Conservation (phyloP, 2,113 vertebrate species). For the Chlorodrepanis virens region DNA sequence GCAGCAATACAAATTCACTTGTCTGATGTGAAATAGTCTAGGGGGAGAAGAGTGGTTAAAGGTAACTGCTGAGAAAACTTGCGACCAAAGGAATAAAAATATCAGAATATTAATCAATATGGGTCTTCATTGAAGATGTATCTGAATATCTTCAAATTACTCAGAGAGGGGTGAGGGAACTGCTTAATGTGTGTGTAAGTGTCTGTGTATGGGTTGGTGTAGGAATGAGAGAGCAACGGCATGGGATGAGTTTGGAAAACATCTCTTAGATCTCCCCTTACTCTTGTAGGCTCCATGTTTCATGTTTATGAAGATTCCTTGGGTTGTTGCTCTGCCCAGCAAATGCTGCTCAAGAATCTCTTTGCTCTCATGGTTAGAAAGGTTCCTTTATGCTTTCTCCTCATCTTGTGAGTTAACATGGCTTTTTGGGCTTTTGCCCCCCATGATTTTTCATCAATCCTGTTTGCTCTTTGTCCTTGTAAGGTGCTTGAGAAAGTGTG, state of each 20-base stretch:
- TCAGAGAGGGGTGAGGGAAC: not conserved
- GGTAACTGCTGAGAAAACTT: not conserved
- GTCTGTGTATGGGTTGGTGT: not conserved
- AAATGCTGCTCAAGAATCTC: not conserved
- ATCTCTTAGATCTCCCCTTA: not conserved
- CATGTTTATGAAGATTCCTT: not conserved
- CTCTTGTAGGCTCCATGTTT: not conserved
- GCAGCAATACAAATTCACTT: not conserved
- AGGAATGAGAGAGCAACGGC: not conserved
- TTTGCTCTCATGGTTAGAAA: not conserved
- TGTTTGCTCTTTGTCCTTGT: not conserved
- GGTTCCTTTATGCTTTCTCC: not conserved
- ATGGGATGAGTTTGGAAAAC: not conserved
- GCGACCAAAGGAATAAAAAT: not conserved
- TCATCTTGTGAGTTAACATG: not conserved
- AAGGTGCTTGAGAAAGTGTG: not conserved
- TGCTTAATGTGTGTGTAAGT: rapidly evolving
- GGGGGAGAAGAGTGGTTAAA: not conserved
- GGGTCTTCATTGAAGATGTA: not conserved
- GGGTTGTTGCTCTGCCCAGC: not conserved
- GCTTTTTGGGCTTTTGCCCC: not conserved
- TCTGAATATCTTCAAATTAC: not conserved
- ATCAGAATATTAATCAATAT: not conserved
- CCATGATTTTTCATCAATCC: not conserved
- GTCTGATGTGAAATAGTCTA: not conserved